These are phyloP conservation scores for Otolemur crassicaudatus DNA, from an alignment of 2,797 vertebrate species.

Conservation along the genomic window DNA sequence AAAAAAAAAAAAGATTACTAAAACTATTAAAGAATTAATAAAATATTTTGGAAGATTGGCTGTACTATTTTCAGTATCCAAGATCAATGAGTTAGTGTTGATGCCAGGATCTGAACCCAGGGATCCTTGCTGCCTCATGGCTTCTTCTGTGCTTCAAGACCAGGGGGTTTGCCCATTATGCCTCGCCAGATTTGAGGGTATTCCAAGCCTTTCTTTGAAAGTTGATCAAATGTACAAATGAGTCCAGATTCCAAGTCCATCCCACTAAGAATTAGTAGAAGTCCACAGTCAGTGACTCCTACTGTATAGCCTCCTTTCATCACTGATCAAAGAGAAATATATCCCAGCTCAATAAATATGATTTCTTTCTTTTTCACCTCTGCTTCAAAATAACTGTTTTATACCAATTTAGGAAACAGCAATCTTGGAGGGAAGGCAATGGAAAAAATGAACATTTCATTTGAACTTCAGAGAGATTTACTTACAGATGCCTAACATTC, in stretches of 20 bases:
- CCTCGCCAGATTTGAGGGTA: neutral
- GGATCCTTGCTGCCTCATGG: neutral
- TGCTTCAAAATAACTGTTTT: neutral
- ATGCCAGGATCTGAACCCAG: neutral
- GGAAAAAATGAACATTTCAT: neutral
- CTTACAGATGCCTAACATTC: neutral
- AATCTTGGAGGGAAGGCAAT: neutral
- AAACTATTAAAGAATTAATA: neutral
- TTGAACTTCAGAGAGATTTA: neutral
- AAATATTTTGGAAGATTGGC: neutral
- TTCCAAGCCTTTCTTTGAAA: neutral
- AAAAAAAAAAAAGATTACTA: too few relatives aligned
- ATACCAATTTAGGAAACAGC: neutral
- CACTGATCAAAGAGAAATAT: neutral
- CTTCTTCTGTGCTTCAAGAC: neutral
- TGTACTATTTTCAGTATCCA: neutral
- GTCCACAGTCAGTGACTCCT: neutral
- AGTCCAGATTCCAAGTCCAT: neutral
- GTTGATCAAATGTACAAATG: neutral
- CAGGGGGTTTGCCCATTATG: neutral
- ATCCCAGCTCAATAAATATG: neutral
- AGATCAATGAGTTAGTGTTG: neutral
- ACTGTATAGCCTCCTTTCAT: neutral
- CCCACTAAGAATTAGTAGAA: neutral
- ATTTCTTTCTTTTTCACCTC: conserved; percentile 1